Percentiles rank a stretch among this genome's conserved stretches.
These are phyloP conservation scores for Chrysolina oricalcia DNA, from an alignment of 2,888 invertebrate species.

Conservation along the genomic window DNA sequence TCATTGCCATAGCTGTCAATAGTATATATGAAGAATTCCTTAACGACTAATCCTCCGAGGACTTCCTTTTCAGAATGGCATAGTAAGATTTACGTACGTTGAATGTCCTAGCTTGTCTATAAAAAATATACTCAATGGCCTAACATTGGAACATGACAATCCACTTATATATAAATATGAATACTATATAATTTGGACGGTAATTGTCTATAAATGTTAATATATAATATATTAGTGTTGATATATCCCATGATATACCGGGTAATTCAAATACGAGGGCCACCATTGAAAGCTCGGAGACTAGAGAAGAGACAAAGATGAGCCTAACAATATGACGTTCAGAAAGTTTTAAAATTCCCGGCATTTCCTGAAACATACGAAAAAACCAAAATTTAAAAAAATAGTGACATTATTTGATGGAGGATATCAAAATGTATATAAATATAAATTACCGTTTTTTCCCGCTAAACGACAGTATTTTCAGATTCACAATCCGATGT, in stretches of 20 bases:
- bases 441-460: too few species aligned
- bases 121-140: constrained; percentile 69
- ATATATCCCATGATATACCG: constrained; percentile 57
- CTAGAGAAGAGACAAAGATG: not conserved
- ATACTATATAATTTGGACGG: constrained; percentile 56
- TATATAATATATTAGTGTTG: constrained; percentile 60
- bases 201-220: constrained; percentile 59
- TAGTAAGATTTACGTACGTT: constrained; percentile 25
- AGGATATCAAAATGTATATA: too few species aligned
- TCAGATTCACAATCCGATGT: too few species aligned
- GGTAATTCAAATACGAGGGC: not conserved
- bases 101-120: constrained; percentile 66
- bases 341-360: too few species aligned
- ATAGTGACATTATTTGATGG: too few species aligned
- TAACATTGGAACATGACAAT: constrained; percentile 72
- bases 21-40: not conserved
- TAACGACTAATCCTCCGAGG: not conserved
- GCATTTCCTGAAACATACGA: too few species aligned
- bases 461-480: too few species aligned
- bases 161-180: constrained; percentile 60
- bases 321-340: too few species aligned
- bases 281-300: not conserved
- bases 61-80: not conserved
- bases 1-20: not conserved
- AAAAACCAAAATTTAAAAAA: too few species aligned